These are phyloP conservation scores for Tethea ocularis DNA, from an alignment of 2,888 invertebrate genomes.

Conservation along the genomic window DNA sequence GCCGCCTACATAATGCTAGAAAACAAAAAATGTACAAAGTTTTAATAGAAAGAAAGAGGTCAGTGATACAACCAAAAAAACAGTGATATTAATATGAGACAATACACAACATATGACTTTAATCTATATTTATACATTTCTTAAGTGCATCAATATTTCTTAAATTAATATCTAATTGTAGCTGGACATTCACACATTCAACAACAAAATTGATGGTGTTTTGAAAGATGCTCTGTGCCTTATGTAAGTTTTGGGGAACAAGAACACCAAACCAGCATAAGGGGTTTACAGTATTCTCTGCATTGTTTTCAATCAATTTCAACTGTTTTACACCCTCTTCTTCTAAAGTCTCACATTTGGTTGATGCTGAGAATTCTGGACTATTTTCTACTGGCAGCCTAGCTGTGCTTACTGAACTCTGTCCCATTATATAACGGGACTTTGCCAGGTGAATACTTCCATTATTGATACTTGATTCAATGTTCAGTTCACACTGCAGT, in stretches of 20 bases:
- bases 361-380: conserved; percentile 68
- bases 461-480: conserved; percentile 87
- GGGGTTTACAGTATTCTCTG: conserved; percentile 83
- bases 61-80: too few relatives aligned
- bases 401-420: conserved; percentile 87
- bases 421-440: conserved; percentile 90
- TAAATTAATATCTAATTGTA: conserved; percentile 76
- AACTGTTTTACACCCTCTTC: conserved; percentile 71
- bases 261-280: conserved; percentile 94
- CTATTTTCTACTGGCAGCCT: conserved; percentile 88
- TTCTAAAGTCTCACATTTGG: conserved; percentile 61
- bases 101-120: conserved; percentile 11
- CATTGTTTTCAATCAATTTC: conserved; percentile 58
- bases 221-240: conserved; percentile 89
- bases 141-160: conserved; percentile 56
- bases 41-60: too few relatives aligned
- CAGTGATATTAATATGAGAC: too few relatives aligned
- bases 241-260: conserved; percentile 90
- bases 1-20: too few relatives aligned
- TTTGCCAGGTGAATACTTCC: conserved; percentile 91
- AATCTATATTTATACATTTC: conserved; percentile 44
- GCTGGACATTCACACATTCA: conserved; percentile 88
- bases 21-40: too few relatives aligned
- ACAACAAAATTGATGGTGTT: conserved; percentile 86
- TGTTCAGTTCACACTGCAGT: conserved; percentile 85